Conservation (phyloP, 2,113 vertebrate species). For the Percina caprodes region DNA sequence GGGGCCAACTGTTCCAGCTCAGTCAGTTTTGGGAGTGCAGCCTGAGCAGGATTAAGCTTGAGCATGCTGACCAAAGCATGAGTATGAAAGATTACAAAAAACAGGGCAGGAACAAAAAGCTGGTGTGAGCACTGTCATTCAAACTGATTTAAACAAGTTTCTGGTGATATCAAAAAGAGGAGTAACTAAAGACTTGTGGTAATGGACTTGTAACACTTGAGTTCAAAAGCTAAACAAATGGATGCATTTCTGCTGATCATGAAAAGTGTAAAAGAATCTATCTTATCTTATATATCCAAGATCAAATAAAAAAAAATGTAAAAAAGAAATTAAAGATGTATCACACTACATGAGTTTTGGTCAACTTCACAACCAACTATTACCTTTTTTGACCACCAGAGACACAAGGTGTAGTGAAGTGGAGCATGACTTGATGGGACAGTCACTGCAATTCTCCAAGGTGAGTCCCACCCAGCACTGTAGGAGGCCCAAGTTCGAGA, state of each 20-base stretch:
- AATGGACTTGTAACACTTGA: background rate
- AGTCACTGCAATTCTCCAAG: slow-evolving; percentile 8
- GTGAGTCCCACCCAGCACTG: background rate
- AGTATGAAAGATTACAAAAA: background rate
- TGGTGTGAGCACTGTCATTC: background rate
- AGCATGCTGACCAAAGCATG: background rate
- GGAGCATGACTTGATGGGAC: background rate
- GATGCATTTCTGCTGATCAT: background rate
- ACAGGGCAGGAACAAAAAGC: background rate
- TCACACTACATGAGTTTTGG: background rate
- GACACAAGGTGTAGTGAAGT: background rate
- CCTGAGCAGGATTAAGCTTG: background rate
- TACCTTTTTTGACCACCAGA: background rate
- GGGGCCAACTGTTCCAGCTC: slow-evolving; percentile 25
- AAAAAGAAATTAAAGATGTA: background rate
- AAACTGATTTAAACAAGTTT: background rate
- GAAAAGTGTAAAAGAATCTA: background rate
- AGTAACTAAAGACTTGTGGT: background rate
- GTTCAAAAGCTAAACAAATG: background rate
- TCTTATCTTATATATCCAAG: background rate
- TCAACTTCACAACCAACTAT: background rate
- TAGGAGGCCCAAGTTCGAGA: background rate
- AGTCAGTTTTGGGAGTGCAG: slow-evolving; percentile 12
- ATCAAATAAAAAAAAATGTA: background rate
- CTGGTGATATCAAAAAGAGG: background rate